Conservation (phyloP, 2,797 vertebrate genomes). For the Rhinichthys osculus region DNA sequence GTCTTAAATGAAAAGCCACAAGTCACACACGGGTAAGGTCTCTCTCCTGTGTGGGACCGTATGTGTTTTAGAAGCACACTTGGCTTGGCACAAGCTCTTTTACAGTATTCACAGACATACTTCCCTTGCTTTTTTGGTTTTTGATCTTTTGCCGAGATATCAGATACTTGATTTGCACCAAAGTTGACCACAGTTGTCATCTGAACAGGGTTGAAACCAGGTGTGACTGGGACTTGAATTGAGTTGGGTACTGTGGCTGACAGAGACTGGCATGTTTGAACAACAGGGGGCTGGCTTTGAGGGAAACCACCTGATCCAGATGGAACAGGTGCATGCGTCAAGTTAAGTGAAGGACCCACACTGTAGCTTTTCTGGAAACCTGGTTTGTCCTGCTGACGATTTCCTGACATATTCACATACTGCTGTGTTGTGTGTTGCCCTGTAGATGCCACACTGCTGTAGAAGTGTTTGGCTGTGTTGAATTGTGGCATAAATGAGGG, state of each 20-base stretch:
- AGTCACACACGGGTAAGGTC: constrained; percentile 95
- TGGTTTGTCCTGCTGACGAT: constrained; percentile 80
- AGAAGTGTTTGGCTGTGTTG: constrained; percentile 79
- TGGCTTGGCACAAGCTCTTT: constrained; percentile 94
- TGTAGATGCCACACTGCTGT: constrained; percentile 74
- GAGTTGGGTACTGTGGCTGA: constrained; percentile 85
- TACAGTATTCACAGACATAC: constrained; percentile 96
- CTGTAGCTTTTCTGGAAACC: constrained; percentile 85
- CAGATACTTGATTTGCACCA: constrained; percentile 87
- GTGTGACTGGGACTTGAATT: constrained; percentile 86
- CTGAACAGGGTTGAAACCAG: constrained; percentile 86
- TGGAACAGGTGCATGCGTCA: constrained; percentile 82
- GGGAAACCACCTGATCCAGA: constrained; percentile 85
- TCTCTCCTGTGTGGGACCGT: constrained; percentile 96
- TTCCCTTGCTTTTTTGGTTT: constrained; percentile 97
- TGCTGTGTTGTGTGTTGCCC: constrained; percentile 73
- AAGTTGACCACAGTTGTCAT: constrained; percentile 87
- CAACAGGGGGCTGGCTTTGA: constrained; percentile 88
- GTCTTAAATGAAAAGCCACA: constrained; percentile 99
- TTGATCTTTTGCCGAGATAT: constrained; percentile 89
- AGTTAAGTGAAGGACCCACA: constrained; percentile 79
- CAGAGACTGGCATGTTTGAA: constrained; percentile 85
- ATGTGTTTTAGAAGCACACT: constrained; percentile 98
- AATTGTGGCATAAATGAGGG: constrained; percentile 79
- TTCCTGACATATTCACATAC: constrained; percentile 76